Base-by-base conservation (phyloP, 1,140 invertebrate species). In the Drosophila athabasca region DNA sequence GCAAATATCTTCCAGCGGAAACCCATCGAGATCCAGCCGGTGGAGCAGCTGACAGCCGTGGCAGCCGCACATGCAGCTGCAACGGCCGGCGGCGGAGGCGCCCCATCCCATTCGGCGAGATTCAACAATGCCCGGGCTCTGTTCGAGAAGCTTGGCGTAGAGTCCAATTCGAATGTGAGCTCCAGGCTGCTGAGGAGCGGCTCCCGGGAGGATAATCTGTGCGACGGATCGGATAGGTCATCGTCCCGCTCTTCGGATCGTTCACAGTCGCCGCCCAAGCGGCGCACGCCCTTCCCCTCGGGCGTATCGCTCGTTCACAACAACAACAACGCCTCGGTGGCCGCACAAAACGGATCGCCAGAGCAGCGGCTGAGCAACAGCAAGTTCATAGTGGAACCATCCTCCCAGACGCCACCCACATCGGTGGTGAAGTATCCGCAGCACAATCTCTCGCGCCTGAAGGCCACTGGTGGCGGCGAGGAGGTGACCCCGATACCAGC, bases 101-200 rank as follows among this genome's bases (percentile, higher is more conserved):
- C 64, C 76, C 31, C 44, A 92, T 97, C 96, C 69, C 96, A 97
- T 90, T 94, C 97, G 69, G 95, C 96, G 15, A 93, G 97, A 51
- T 98, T 99, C 92, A 98, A 98, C 90, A 97, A 96, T 92, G 97
- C 97, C 0, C 93, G 97, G 35, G 97, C 97, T 24, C 93, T 99
- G 22, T 98, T 99, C 92, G 97, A 98, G 91, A 97, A 97, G 87
- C 93, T 98, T 60, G 97, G 97, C 22, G 95, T 96, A 62, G 95
- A 96, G 76, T 91, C 90, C 22, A 91, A 78, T 35, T 95, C 95
- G 83, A 94, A 91, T 76, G 75, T 92, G 2, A 91, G 81, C 49
- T 65, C 82, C 0, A 79, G 90, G 9, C 72, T 91, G 24, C 22
- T 90, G 58, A 73, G 89, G 50, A 92, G 91, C 44, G 70, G 85